Base-by-base conservation (phyloP, 2,888 invertebrate species). In the Bhutanitis thaidina region DNA sequence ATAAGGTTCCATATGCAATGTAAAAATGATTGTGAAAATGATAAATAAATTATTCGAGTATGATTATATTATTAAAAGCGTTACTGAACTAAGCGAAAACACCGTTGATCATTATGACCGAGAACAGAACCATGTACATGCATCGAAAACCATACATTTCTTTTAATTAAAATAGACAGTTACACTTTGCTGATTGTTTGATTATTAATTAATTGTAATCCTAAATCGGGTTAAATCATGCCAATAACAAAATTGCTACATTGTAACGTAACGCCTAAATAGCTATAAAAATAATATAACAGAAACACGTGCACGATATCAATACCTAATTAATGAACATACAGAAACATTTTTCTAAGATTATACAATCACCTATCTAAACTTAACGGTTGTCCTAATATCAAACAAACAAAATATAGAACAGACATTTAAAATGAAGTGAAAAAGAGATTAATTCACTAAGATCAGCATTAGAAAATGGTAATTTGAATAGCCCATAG, bases 131-230 rank as follows among this genome's bases (percentile, higher is more conserved):
- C 35, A 29, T 30, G 10, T 43, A 43, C 16, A 38, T 29, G 16
- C 15, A 39, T 32, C 25, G 9, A 46, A 36, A 44, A 44, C 35
- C 27, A 44, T 39, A 47, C 27, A 40, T 41, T 15, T 27, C 29
- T 41, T 20, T 20, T 2, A 20, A 41, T 41, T 48, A 49, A 41
- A 49, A 49, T 49, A 49, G 27, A 49, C 41, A 16, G 27, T 38
- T 9, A 34, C 30, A 47, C 12, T 32, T 32, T n/a, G 16, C 34
- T 38, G 34, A 16, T 12, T 16, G 9, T 10, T 12, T 37, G 15
- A n/a, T n/a, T n/a, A n/a, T n/a, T n/a, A n/a, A n/a, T 37, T 16
- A 14, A 20, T 12, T 37, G 15, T 37, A 37, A 29, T 37, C 20
- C 45, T 46, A 16, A 20, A 30, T 9, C 15, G 36, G 13, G 12